Evolutionary conservation across 2,113 vertebrate species (phyloP).

Genomic region (Tauraco erythrolophus): DNA sequence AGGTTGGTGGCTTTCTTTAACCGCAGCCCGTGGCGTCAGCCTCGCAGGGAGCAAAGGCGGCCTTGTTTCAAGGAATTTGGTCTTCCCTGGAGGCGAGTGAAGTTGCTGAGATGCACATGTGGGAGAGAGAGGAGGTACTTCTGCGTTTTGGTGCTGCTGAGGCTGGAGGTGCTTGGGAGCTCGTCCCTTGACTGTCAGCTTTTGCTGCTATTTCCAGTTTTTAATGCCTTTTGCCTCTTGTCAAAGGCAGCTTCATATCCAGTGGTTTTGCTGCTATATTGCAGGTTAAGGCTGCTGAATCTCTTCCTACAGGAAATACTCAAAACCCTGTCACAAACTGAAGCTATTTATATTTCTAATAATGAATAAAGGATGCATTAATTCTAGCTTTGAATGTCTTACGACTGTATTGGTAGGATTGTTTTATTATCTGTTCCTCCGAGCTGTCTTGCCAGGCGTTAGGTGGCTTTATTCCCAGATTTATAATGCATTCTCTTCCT

Average conservation of each 20-base stretch:
- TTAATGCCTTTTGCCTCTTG: background rate
- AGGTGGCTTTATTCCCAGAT: conserved; percentile 76
- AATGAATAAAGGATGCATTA: conserved; percentile 51
- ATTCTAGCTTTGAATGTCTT: conserved; percentile 48
- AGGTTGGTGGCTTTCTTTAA: background rate
- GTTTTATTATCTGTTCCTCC: conserved; percentile 67
- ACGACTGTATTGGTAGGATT: conserved; percentile 54
- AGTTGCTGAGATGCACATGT: fast-evolving
- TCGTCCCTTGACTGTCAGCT: background rate
- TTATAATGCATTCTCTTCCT: conserved; percentile 68
- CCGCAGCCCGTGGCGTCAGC: too few species aligned
- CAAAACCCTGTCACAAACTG: background rate
- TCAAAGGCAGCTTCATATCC: background rate
- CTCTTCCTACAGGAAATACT: background rate
- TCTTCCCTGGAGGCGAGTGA: background rate
- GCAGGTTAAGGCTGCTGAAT: background rate
- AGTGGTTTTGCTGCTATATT: background rate
- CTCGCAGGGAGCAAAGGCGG: fast-evolving
- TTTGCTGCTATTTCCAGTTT: background rate
- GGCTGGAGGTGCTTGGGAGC: background rate
- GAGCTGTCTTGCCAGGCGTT: conserved; percentile 69
- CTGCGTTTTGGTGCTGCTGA: background rate
- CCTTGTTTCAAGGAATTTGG: background rate
- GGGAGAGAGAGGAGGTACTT: background rate
- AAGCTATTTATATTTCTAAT: conserved; percentile 50